Conservation (phyloP, 2,113 vertebrate genomes). For the Chaenocephalus aceratus region DNA sequence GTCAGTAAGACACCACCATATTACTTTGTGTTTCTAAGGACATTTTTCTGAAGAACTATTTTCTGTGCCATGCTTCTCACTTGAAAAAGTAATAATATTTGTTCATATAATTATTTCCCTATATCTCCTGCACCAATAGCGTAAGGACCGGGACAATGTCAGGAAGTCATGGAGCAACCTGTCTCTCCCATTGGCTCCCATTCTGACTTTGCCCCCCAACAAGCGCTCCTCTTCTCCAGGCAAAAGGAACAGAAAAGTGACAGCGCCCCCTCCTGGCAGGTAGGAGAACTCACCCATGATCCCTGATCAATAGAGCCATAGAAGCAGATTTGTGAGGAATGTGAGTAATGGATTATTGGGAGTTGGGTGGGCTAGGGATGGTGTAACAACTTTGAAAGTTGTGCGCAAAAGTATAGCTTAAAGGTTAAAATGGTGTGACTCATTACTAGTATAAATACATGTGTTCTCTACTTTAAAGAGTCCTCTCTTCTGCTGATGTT, state of each 20-base stretch:
- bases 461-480: neutral
- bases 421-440: neutral
- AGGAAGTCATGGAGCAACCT: conserved; percentile 88
- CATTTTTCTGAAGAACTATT: neutral
- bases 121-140: conserved; percentile 68
- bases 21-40: conserved; percentile 12
- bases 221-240: conserved; percentile 86
- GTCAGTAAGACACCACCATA: conserved; percentile 7
- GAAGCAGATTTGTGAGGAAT: neutral
- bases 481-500: neutral
- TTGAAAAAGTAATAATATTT: neutral
- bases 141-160: conserved; percentile 83
- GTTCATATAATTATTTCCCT: neutral
- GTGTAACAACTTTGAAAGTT: neutral
- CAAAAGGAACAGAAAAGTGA: conserved; percentile 84
- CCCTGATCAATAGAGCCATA: neutral
- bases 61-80: too few species aligned
- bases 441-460: neutral
- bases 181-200: conserved; percentile 76
- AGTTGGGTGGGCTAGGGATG: neutral
- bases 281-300: conserved; percentile 69
- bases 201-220: conserved; percentile 71
- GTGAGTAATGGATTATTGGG: neutral
- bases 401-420: neutral
- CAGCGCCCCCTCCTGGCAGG: conserved; percentile 89